Conservation (phyloP, 2,113 vertebrate genomes). For the Plestiodon gilberti region DNA sequence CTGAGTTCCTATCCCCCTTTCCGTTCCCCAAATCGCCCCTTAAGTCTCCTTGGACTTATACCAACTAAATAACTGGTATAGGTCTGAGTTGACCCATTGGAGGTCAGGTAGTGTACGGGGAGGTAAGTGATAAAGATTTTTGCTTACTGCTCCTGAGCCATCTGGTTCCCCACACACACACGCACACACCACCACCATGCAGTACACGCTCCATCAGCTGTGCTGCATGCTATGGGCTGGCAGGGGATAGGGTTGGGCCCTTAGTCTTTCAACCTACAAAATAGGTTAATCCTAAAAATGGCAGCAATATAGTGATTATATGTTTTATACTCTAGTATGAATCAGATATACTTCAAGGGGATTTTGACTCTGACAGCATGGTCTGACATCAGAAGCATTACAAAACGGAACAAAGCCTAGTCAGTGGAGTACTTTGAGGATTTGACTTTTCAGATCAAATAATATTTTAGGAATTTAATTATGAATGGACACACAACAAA, state of each 20-base stretch:
- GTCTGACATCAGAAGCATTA: not conserved
- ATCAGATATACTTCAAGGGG: not conserved
- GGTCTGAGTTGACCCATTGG: too few relatives aligned
- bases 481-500: rapidly evolving
- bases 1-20: too few relatives aligned
- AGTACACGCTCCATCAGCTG: too few relatives aligned
- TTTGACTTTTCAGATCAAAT: constrained; percentile 18
- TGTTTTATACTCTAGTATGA: not conserved
- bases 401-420: not conserved
- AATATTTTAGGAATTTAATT: constrained; percentile 22
- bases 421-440: not conserved
- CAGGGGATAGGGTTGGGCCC: not conserved
- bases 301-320: not conserved
- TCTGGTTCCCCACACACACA: too few relatives aligned
- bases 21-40: too few relatives aligned
- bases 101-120: too few relatives aligned
- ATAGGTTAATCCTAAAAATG: constrained; percentile 14
- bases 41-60: too few relatives aligned
- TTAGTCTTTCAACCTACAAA: constrained; percentile 15
- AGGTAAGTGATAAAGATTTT: too few relatives aligned
- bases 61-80: too few relatives aligned
- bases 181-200: too few relatives aligned
- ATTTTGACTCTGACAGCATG: not conserved
- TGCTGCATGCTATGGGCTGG: too few relatives aligned
- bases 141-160: too few relatives aligned